A percentile compares a stretch with the other conserved stretches of the same genome.
Conservation (phyloP, 2,888 invertebrate species). For the Ypsolopha scabrella region DNA sequence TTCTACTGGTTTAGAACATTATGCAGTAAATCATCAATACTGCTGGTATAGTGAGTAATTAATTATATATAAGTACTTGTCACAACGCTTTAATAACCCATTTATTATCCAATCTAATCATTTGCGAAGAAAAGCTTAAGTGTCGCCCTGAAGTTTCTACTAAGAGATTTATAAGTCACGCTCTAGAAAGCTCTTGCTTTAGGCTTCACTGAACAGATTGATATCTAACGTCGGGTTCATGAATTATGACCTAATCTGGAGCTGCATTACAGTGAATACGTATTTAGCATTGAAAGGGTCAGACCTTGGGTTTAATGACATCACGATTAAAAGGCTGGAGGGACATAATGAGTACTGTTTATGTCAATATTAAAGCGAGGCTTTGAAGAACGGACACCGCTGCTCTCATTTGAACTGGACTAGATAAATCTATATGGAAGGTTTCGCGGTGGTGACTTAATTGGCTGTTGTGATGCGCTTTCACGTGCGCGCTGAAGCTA, state of each 20-base stretch:
- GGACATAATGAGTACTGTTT: neutral
- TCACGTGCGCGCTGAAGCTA: too few species aligned
- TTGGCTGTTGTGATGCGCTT: too few species aligned
- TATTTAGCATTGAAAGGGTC: neutral
- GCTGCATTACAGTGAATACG: neutral
- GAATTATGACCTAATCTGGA: neutral
- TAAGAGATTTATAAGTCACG: slow-evolving; percentile 42
- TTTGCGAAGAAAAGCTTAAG: neutral
- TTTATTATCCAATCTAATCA: neutral
- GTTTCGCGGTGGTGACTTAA: too few species aligned
- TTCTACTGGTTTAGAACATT: neutral
- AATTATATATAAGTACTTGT: neutral
- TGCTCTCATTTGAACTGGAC: too few species aligned
- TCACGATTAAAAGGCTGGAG: neutral
- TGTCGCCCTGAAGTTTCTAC: neutral
- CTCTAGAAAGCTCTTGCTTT: slow-evolving; percentile 34
- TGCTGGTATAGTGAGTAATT: neutral
- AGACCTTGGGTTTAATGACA: neutral
- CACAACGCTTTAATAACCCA: neutral
- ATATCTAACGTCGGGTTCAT: neutral
- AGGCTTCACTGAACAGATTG: slow-evolving; percentile 5
- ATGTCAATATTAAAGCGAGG: slow-evolving; percentile 16
- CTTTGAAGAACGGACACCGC: too few species aligned
- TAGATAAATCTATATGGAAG: too few species aligned
- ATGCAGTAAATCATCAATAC: slow-evolving; percentile 4